A percentile compares a stretch with the other conserved stretches of the same genome.
phyloP scores from a whole-genome alignment of 2,888 invertebrate species.

The Drosophila emarginata region DNA sequence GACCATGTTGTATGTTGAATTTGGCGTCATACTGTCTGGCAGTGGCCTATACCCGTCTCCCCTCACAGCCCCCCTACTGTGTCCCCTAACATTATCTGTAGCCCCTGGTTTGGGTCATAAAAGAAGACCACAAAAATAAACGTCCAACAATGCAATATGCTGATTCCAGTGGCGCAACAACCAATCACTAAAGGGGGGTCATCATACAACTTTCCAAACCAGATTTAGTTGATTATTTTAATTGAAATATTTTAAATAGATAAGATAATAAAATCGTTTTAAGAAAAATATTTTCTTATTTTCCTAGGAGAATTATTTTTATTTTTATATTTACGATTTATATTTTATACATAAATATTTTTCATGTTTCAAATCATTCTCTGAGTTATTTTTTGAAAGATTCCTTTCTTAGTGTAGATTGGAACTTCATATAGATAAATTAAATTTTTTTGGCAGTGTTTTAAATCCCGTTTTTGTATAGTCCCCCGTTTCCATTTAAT shows the following conservation, averaged over 20 bases:
- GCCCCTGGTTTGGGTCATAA: conserved; percentile 53
- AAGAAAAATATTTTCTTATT: no score
- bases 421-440: no score
- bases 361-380: no score
- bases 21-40: conserved; percentile 81
- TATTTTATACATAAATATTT: no score
- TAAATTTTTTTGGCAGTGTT: no score
- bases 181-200: not conserved
- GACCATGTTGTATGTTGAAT: conserved; percentile 67
- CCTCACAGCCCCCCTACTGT: conserved; percentile 2
- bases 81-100: conserved; percentile 21
- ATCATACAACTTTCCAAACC: not conserved
- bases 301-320: no score
- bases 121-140: conserved; percentile 75
- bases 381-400: no score
- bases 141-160: conserved; percentile 50
- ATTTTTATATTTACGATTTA: no score
- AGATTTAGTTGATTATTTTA: no score
- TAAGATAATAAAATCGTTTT: no score
- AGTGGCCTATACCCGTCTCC: conserved; percentile 45
- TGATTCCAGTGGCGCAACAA: conserved; percentile 5
- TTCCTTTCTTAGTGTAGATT: no score
- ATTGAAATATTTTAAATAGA: no score
- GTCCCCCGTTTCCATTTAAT: not conserved
- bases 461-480: not conserved